Evolutionary conservation across 1,140 invertebrate species (phyloP), one percentile per base, ranked within the genome.

Genomic region (Drosophila parabipectinata): DNA sequence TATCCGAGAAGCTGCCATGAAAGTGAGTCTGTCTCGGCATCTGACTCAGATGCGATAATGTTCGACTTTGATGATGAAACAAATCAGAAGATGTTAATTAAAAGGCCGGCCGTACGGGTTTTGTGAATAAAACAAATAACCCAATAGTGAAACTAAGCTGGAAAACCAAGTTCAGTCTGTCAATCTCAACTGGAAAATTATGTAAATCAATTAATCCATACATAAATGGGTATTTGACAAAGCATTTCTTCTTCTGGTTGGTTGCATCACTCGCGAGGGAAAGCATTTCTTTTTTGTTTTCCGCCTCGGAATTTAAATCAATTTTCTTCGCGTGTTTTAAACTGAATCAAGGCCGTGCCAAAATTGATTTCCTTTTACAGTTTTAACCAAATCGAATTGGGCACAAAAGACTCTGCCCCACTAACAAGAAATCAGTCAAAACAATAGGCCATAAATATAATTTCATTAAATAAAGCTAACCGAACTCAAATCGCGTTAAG

Each of bases 351-450:
- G 78, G 78, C 69, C 74, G 78, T 58, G 71, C 37, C 50, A 48
- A 57, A 41, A 63, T 48, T 44, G 73, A 80, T 81, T 85, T 85
- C 81, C 68, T 58, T 87, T 87, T 81, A 85, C 81, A 78, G 82
- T 85, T 85, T 55, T 45, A 77, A 50, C 56, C 55, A 62, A 56
- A 30, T 53, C 15, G 10, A 47, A 75, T 64, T 47, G 56, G 39
- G 64, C 41, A 56, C 66, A 76, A 73, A 48, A 59, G 47, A 56
- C 18, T 34, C 66, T 75, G 72, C 60, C 61, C 53, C 44, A 76
- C 32, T 39, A 78, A 58, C 15, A 48, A 73, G 48, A 45, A 61
- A 57, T 59, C 50, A 56, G 60, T 53, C 52, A 56, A 34, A 72
- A 72, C 56, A 75, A 56, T 63, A 44, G 52, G 14, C 28, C 18